These are phyloP conservation scores for Dicaeum eximium DNA, from an alignment of 2,113 vertebrate genomes.

Conservation along the genomic window DNA sequence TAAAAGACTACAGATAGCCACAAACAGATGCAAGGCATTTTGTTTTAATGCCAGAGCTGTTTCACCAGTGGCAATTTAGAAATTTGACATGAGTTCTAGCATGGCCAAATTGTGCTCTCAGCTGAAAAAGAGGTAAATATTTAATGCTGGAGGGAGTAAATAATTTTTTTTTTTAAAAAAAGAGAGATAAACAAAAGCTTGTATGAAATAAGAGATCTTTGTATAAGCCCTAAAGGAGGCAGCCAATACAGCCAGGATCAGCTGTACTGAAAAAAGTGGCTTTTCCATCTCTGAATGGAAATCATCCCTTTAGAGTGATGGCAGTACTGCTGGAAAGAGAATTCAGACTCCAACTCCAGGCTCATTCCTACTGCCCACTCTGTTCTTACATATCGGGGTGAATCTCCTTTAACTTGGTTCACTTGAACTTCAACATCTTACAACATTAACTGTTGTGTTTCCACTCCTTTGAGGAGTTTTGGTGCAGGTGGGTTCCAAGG, in stretches of 20 bases:
- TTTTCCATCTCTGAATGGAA: neutral
- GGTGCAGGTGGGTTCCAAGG: neutral
- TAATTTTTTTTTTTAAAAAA: too few relatives aligned
- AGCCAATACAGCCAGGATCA: neutral
- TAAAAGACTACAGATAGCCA: conserved; percentile 26
- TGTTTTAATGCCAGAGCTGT: neutral
- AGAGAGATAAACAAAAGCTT: neutral
- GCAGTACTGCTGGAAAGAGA: neutral
- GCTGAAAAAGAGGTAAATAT: neutral
- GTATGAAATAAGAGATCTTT: neutral
- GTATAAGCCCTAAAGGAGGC: neutral
- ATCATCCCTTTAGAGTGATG: neutral
- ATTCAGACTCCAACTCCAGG: neutral
- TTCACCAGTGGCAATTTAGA: neutral
- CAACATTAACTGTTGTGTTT: fast-evolving
- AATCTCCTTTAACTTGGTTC: neutral
- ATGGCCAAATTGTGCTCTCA: neutral
- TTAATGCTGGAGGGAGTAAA: neutral
- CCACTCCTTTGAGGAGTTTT: neutral
- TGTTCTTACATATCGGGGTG: neutral
- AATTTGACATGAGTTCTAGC: neutral
- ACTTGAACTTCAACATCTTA: neutral
- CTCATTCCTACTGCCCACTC: neutral
- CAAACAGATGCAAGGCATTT: neutral
- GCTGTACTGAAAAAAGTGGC: neutral